Evolutionary conservation across 2,888 invertebrate genomes (phyloP), one percentile per base, ranked within the genome.

Genomic region (Morinoia aosen): DNA sequence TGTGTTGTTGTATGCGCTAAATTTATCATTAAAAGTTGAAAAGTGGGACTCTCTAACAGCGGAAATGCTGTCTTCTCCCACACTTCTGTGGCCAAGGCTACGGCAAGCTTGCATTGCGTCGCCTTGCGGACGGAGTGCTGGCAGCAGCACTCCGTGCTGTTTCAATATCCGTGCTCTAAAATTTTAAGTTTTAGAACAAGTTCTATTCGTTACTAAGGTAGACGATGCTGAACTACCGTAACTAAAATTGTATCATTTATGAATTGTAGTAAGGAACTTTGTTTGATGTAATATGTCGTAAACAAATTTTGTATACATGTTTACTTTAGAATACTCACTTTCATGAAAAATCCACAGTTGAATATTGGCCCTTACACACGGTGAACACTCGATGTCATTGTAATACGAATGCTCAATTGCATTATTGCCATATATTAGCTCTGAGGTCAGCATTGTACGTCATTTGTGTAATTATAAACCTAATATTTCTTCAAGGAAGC

Each of bases 61-160:
- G 90, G 90, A 90, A 90, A 90, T 90, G 90, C 90, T 90, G 7
- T 40, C 90, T 90, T 90, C 90, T 90, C 90, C 39, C 90, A 90
- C 48, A 90, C 90, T 90, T 39, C 90, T 90, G 39, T 90, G 90
- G 90, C 90, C 90, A 90, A 90, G 90, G 90, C 48, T 90, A 90
- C 90, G 40, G 39, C 90, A 19, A 40, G 90, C 40, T 90, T 14
- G 90, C 90, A 0, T 48, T 40, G 90, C 76, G 25, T 76, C 25
- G 8, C 76, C 25, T 33, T 16, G 25, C 76, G 76, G 25, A 76
- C 25, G 76, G 76, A 61, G 12, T 12, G 61, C 48, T 4, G 48
- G 48, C 48, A 48, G 48, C 48, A 48, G 48, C 48, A 48, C 48
- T 48, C 48, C 48, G 48, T 48, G 48, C 48, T 48, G 48, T 48